Evolutionary conservation across 2,888 invertebrate genomes (phyloP), one percentile per base, ranked within the genome.

Genomic region (Cremastobaeus sp.): DNA sequence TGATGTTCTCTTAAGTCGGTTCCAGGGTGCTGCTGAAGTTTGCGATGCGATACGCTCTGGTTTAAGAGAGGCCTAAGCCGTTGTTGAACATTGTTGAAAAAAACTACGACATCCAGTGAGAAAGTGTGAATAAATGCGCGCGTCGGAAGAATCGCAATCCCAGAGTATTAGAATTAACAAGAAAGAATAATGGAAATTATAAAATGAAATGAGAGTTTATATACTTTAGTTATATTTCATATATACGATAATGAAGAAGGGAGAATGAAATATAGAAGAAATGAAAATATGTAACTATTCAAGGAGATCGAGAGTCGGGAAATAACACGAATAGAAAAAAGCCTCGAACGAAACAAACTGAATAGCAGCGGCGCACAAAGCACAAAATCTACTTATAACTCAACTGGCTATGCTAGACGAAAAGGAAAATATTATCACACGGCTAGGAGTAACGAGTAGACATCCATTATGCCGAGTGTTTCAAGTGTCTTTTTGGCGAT

Each of bases 81-180:
- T 85, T 85, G 84, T 85, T 85, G 82, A 80, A 82, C 81, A 82
- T 85, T 85, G 85, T 85, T 85, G 79, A 84, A 79, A 77, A 81
- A 69, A 79, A 59, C 50, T 57, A 74, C 54, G 70, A 76, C 72
- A 77, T 50, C 72, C 76, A 76, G 77, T 76, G 62, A 78, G 70
- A 77, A 66, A 74, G 59, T 66, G 76, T 74, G 71, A 73, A 71
- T 75, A 78, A 59, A 47, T 39, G 45, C 17, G 48, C 20, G 57
- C 54, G 52, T 57, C 57, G 74, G 78, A 76, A 82, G 75, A 79
- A 81, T 80, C 75, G 78, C 81, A 83, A 84, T 84, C 79, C 82
- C 78, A 82, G 80, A 83, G 77, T 83, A 84, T 84, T 83, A 84
- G 81, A 79, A 80, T 82, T 83, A 82, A 83, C 70, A 78, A 41